Evolutionary conservation across 1,140 invertebrate species (phyloP).

Genomic region (Belonocnema kinseyi): DNA sequence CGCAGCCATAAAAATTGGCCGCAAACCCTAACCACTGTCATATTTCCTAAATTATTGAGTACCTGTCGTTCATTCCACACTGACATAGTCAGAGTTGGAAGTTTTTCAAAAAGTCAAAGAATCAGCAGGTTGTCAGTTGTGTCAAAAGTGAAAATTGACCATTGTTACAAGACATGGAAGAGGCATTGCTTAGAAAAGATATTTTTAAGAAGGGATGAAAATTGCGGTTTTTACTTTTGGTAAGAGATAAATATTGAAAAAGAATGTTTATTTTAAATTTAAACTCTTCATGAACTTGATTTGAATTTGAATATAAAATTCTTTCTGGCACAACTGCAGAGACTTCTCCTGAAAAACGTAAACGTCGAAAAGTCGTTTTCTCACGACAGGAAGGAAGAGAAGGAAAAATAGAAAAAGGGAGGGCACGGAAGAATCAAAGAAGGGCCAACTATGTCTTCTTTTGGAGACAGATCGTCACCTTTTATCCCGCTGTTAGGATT

Average conservation of each 20-base stretch:
- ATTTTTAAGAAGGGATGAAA: too few relatives aligned
- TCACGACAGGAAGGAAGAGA: not conserved
- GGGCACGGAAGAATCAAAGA: not conserved
- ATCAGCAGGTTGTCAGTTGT: conserved; percentile 26
- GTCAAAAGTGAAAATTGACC: not conserved
- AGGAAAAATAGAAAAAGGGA: conserved; percentile 9
- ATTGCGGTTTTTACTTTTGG: too few relatives aligned
- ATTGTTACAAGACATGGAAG: not conserved
- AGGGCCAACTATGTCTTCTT: not conserved
- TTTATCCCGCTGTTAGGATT: not conserved
- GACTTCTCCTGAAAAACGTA: not conserved
- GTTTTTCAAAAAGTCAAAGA: too few relatives aligned
- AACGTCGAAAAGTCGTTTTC: conserved; percentile 4
- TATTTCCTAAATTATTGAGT: conserved; percentile 36
- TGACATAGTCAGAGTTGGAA: conserved; percentile 3
- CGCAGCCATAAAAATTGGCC: conserved; percentile 61
- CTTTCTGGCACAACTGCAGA: not conserved
- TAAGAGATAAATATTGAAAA: too few relatives aligned
- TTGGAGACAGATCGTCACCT: not conserved
- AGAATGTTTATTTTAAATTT: too few relatives aligned
- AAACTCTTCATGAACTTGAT: not conserved
- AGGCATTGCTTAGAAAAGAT: too few relatives aligned
- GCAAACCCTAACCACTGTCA: conserved; percentile 47
- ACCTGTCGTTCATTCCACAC: conserved; percentile 27
- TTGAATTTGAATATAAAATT: not conserved